Conservation (phyloP, 2,797 vertebrate species). For the Sebastes iracundus region DNA sequence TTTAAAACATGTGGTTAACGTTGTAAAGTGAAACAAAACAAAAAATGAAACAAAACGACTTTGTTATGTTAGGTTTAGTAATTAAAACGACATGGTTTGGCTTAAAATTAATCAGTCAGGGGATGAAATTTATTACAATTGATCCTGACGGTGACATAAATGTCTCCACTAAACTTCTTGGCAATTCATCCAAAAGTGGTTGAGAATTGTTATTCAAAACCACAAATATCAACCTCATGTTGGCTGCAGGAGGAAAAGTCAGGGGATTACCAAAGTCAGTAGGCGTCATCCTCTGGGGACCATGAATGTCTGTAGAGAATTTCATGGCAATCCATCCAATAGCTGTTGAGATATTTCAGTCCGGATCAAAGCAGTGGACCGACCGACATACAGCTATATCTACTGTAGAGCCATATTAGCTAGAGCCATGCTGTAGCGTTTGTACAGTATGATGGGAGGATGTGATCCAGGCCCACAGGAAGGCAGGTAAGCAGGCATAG, state of each 20-base stretch:
- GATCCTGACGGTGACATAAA: neutral
- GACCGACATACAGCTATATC: neutral
- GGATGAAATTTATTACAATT: neutral
- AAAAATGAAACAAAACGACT: too few relatives aligned
- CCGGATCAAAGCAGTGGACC: neutral
- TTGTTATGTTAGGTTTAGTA: too few relatives aligned
- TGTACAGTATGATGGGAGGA: constrained; percentile 29
- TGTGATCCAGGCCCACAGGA: constrained; percentile 31
- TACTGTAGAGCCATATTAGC: neutral
- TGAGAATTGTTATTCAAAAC: neutral
- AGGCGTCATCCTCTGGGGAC: neutral
- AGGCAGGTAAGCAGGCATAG: neutral
- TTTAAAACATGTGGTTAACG: too few relatives aligned
- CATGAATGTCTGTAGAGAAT: neutral
- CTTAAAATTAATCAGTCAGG: too few relatives aligned
- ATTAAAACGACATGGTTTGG: too few relatives aligned
- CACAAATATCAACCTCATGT: neutral
- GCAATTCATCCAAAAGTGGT: too few relatives aligned
- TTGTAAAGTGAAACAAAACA: too few relatives aligned
- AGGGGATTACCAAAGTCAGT: neutral
- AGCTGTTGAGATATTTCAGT: neutral
- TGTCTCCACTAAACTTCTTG: neutral
- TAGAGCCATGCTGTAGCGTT: neutral
- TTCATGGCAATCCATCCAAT: too few relatives aligned
- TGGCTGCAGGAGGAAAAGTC: neutral